Evolutionary conservation across 1,140 invertebrate genomes (phyloP), one percentile per base, ranked within the genome.

Genomic region (Chymomyza costata): DNA sequence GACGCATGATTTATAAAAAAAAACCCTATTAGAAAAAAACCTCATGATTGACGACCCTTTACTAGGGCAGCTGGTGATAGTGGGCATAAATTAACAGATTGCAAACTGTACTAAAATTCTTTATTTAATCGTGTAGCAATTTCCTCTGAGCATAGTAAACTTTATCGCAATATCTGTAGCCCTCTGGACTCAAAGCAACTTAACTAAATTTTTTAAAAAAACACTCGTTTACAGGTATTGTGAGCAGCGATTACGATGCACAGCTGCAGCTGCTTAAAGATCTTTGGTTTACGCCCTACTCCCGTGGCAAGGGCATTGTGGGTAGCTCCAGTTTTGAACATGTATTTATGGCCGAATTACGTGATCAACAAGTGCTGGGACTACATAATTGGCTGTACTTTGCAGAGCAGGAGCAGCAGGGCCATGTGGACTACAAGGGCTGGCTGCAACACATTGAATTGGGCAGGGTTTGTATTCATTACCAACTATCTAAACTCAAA

Each of bases 331-430:
- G 93, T 7, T 96, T 96, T 76, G 95, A 97, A 83, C 95, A 96
- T 65, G 89, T 94, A 7, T 96, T 96, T 81, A 86, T 97, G 8
- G 92, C 93, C 0, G 95, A 97, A 87, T 85, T 94, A 0, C 91
- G 93, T 81, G 89, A 90, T 71, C 85, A 89, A 2, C 89, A 91
- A 67, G 89, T 96, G 32, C 87, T 88, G 63, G 95, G 95, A 8
- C 86, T 96, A 46, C 95, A 97, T 81, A 96, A 95, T 82, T 97
- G 95, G 95, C 86, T 96, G 6, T 94, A 93, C 78, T 95, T 94
- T 64, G 89, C 90, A 21, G 88, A 89, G 41, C 91, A 94, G 85
- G 95, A 97, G 86, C 86, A 87, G 32, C 89, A 90, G 1, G 80
- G 84, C 1, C 87, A 89, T 49, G 66, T 87, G 1, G 91, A 95